Evolutionary conservation across 2,113 vertebrate genomes (phyloP), one percentile per base, ranked within the genome.

Genomic region (Melanerpes formicivorus): DNA sequence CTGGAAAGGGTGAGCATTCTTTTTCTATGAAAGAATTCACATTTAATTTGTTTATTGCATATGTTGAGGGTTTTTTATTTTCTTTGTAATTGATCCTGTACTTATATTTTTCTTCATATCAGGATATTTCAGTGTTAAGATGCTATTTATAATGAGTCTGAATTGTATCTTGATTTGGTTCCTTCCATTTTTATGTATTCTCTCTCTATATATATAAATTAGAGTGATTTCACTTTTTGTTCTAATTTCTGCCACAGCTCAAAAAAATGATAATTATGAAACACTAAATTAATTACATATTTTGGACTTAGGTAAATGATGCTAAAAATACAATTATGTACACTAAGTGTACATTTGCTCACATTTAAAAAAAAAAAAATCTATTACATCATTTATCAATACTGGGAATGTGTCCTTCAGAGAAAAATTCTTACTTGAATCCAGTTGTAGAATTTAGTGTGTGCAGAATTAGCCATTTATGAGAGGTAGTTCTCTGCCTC

Each of bases 1-100:
- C 32, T 67, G 67, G 59, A 74, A 21, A 90, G 64, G 11, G 25
- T 71, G 89, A 95, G 74, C 67, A 89, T 87, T 88, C 4, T 80
- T 80, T 88, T 91, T 40, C 52, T 67, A 25, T 54, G 52, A 90
- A 70, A 14, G 81, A 66, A 26, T 87, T 86, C 74, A 74, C 10
- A 66, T 88, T 46, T 90, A 87, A 84, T 87, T 84, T 76, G 44
- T 76, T 87, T 82, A 95, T 70, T 90, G 63, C 46, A 59, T 37
- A 16, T 52, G 42, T 52, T 89, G 25, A 59, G 13, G 8, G 34
- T 34, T 37, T 37, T 74, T 78, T 72, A 78, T 93, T 93, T 82
- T 67, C 34, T 34, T 23, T 80, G 29, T 55, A 87, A 88, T 92
- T 84, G 88, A 93, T 93, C 63, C 48, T 87, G 6, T 62, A 78